phyloP scores from a whole-genome alignment of 2,888 invertebrate genomes.

The Syritta pipiens region DNA sequence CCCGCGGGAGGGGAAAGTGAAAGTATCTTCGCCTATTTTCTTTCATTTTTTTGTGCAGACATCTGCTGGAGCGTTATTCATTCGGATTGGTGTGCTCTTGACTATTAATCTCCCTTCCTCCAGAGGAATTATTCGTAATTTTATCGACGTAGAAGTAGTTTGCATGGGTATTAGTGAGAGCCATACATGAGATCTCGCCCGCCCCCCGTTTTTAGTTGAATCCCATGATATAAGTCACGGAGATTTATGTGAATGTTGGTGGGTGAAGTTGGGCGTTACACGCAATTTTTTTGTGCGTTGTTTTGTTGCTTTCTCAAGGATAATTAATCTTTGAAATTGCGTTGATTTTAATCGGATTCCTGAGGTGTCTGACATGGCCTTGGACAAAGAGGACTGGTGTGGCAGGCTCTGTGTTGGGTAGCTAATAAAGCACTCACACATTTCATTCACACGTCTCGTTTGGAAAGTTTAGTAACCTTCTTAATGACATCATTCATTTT shows the following conservation, averaged over 20 bases:
- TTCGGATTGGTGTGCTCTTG: slow-evolving; percentile 6
- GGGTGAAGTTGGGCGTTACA: slow-evolving; percentile 7
- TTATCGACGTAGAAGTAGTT: background rate
- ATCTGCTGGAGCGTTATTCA: slow-evolving; percentile 6
- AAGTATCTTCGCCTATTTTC: too few relatives aligned
- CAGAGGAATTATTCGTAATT: slow-evolving; percentile 9
- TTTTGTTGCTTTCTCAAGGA: slow-evolving; percentile 2
- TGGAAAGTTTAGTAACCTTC: background rate
- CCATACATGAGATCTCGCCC: background rate
- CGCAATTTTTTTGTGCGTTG: too few relatives aligned
- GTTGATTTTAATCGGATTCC: slow-evolving; percentile 44
- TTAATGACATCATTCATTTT: slow-evolving; percentile 1
- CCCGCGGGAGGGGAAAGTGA: background rate
- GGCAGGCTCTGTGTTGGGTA: background rate
- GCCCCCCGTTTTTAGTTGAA: background rate
- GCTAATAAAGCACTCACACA: background rate
- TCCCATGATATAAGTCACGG: slow-evolving; percentile 10
- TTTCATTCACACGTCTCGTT: background rate
- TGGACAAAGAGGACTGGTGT: background rate
- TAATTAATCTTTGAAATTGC: slow-evolving; percentile 41
- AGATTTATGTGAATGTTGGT: slow-evolving; percentile 32
- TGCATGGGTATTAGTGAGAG: slow-evolving; percentile 12
- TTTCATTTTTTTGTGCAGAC: background rate
- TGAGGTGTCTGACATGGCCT: slow-evolving; percentile 13
- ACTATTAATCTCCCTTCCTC: slow-evolving; percentile 32